These are phyloP conservation scores for Acanthacorydalis orientalis DNA, from an alignment of 2,888 invertebrate species.

Conservation along the genomic window DNA sequence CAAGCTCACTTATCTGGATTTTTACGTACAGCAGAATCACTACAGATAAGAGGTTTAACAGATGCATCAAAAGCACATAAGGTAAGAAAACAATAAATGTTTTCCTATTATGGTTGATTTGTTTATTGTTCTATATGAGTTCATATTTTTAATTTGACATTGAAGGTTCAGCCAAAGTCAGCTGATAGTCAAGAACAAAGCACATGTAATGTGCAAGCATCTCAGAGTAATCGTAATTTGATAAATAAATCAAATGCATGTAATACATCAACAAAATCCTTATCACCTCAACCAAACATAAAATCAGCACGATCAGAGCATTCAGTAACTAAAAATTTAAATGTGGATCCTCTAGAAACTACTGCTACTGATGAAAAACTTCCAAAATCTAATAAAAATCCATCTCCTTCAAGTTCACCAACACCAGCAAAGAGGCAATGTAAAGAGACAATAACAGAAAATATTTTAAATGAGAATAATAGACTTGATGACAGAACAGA, in stretches of 20 bases:
- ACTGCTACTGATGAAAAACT: background rate
- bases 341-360: background rate
- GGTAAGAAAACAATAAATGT: background rate
- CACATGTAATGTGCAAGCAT: no score
- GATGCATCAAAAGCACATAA: conserved; percentile 31
- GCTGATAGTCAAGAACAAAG: no score
- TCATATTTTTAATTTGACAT: no score
- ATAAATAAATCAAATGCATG: background rate
- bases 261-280: background rate
- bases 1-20: conserved; percentile 61
- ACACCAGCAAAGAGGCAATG: background rate
- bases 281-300: background rate
- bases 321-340: background rate
- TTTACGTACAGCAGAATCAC: conserved; percentile 59
- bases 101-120: no score
- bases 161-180: no score
- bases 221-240: background rate
- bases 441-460: background rate
- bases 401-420: conserved; percentile 1
- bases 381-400: background rate
- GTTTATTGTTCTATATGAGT: no score
- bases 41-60: conserved; percentile 62
- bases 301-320: background rate
- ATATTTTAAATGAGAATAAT: background rate
- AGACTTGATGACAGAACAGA: background rate